Evolutionary conservation across 2,113 vertebrate genomes (phyloP), one percentile per base, ranked within the genome.

Genomic region (Dasyprocta punctata): DNA sequence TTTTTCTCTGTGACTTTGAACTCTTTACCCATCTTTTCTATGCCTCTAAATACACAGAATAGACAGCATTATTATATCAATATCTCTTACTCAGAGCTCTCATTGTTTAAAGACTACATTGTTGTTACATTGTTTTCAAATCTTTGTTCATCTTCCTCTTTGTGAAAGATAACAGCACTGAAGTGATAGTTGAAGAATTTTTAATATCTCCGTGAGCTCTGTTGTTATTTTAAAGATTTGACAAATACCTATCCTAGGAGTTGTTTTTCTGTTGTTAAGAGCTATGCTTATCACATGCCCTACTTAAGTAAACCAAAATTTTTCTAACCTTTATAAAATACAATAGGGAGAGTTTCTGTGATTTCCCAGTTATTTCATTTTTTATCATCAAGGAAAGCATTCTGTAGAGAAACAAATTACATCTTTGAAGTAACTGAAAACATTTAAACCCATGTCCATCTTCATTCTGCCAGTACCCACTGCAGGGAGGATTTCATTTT

Each of bases 171-270:
- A 94, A 28, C 75, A 67, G 87, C 47, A 65, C 36, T 85, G 54
- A 93, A 71, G 84, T 63, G 96, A 85, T 16, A 47, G 26, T 94
- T 92, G 54, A 88, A 98, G 38, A 78, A 92, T 54, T 49, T 86
- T 94, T 93, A 52, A 30, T 71, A 83, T 78, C 16, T 63, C 82
- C 38, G 52, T 52, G 90, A 90, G 61, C 33, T 84, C 52, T 81
- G 28, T 88, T 92, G 38, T 92, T 93, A 28, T 90, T 89, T 87
- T 86, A 81, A 96, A 87, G 30, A 77, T 96, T 93, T 92, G 67
- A 89, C 75, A 82, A 89, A 86, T 73, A 89, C 28, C n/a, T 93
- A 60, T 82, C 44, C 22, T n/a, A 71, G 52, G 90, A 71, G 20
- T 92, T 80, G 30, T 83, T 92, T 90, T 78, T 83, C 38, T 95